These are phyloP conservation scores for Cheilosia impressa DNA, from an alignment of 2,888 invertebrate species.

Conservation along the genomic window DNA sequence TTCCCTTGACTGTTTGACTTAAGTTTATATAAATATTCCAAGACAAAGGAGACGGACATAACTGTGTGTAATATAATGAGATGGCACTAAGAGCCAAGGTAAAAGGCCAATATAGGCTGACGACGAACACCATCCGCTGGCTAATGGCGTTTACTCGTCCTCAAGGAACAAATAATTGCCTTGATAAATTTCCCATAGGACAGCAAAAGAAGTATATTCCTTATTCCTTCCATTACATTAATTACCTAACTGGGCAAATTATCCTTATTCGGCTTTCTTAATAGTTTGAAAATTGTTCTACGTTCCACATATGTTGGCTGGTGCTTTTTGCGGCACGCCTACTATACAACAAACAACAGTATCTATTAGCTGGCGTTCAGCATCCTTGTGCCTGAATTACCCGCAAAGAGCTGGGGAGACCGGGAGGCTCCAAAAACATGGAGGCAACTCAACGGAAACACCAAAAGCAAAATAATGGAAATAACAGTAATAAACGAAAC, in stretches of 20 bases:
- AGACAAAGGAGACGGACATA: constrained; percentile 1
- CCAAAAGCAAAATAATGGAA: constrained; percentile 42
- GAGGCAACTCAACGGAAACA: constrained; percentile 24
- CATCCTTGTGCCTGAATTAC: constrained; percentile 43
- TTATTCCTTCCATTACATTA: constrained; percentile 67
- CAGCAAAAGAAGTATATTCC: constrained; percentile 42
- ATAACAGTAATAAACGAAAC: constrained; percentile 47
- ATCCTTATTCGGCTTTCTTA: constrained; percentile 71
- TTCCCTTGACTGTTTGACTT: constrained; percentile 5
- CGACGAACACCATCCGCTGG: constrained; percentile 31
- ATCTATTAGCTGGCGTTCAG: constrained; percentile 13
- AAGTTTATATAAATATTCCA: constrained; percentile 13
- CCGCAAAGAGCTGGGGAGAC: background rate
- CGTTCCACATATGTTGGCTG: constrained; percentile 50
- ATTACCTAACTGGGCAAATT: constrained; percentile 65
- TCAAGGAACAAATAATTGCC: constrained; percentile 42
- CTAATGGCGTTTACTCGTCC: constrained; percentile 26
- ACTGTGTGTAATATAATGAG: background rate
- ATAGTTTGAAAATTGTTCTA: constrained; percentile 70
- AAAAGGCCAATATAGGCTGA: background rate
- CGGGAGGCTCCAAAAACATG: constrained; percentile 8
- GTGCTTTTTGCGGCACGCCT: constrained; percentile 15
- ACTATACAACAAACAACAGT: background rate
- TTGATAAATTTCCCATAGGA: constrained; percentile 49
- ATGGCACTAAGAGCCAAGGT: constrained; percentile 10